phyloP scores from a whole-genome alignment of 2,113 vertebrate genomes.

The Oenanthe melanoleuca region DNA sequence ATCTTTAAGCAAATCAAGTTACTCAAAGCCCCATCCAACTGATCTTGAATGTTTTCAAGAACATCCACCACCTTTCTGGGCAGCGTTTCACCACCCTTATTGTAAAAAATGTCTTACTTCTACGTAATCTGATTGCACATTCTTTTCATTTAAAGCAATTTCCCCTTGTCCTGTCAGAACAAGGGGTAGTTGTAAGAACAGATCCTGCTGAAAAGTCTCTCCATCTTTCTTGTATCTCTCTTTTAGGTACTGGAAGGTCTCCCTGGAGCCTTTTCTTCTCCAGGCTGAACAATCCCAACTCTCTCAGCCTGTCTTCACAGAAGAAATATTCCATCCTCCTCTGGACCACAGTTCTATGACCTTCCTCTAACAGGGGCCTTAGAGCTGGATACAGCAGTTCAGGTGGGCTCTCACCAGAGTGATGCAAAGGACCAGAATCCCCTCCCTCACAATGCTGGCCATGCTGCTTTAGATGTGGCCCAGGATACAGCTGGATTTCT shows the following conservation, averaged over 20 bases:
- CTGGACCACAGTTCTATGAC: no score
- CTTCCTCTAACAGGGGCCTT: background rate
- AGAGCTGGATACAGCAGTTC: background rate
- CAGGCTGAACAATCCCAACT: background rate
- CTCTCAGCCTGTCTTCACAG: background rate
- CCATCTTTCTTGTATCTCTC: background rate
- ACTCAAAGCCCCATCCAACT: background rate
- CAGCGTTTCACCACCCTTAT: fast-evolving
- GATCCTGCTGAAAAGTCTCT: background rate
- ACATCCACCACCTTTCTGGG: background rate
- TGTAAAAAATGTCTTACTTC: background rate
- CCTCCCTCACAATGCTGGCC: background rate
- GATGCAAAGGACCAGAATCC: background rate
- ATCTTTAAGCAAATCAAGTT: background rate
- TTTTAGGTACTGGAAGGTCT: background rate
- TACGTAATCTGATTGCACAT: background rate
- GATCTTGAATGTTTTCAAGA: background rate
- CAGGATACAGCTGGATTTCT: background rate
- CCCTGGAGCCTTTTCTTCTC: background rate
- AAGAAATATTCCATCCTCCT: background rate
- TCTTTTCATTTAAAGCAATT: background rate
- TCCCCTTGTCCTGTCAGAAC: background rate
- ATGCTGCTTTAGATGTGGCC: fast-evolving
- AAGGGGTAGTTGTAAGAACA: background rate
- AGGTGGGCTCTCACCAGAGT: background rate